Conservation (phyloP, 2,797 vertebrate genomes). For the Siniperca scherzeri region DNA sequence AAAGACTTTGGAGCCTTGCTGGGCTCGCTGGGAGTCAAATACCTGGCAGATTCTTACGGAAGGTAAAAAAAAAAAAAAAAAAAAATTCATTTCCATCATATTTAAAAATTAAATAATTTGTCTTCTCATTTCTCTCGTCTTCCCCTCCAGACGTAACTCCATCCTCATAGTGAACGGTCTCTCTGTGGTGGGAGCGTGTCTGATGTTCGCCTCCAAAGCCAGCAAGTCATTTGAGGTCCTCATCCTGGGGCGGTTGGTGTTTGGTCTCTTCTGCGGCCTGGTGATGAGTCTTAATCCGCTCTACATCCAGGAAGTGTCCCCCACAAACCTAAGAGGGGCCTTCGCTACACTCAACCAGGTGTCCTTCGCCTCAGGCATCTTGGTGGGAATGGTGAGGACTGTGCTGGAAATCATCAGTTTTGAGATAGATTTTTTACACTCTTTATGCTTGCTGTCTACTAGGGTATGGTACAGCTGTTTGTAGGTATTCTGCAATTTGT, state of each 20-base stretch:
- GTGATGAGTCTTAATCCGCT: constrained; percentile 88
- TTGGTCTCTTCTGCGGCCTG: constrained; percentile 87
- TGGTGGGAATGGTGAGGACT: constrained; percentile 86
- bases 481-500: not conserved
- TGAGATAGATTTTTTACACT: not conserved
- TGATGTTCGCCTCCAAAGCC: constrained; percentile 85
- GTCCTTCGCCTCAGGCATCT: constrained; percentile 83
- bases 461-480: not conserved
- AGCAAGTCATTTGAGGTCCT: constrained; percentile 84
- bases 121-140: not conserved
- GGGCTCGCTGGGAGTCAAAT: constrained; percentile 85
- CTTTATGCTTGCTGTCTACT: not conserved
- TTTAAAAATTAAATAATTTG: too few species aligned
- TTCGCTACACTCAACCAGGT: constrained; percentile 88
- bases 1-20: constrained; percentile 87
- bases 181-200: constrained; percentile 80
- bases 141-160: constrained; percentile 80
- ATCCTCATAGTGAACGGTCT: constrained; percentile 86
- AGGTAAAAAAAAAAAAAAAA: constrained; percentile 64
- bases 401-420: not conserved
- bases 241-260: constrained; percentile 84
- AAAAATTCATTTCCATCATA: not conserved
- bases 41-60: constrained; percentile 83
- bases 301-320: constrained; percentile 88
- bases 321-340: constrained; percentile 84